Conservation (phyloP, 2,888 invertebrate species). For the Altica lythri region DNA sequence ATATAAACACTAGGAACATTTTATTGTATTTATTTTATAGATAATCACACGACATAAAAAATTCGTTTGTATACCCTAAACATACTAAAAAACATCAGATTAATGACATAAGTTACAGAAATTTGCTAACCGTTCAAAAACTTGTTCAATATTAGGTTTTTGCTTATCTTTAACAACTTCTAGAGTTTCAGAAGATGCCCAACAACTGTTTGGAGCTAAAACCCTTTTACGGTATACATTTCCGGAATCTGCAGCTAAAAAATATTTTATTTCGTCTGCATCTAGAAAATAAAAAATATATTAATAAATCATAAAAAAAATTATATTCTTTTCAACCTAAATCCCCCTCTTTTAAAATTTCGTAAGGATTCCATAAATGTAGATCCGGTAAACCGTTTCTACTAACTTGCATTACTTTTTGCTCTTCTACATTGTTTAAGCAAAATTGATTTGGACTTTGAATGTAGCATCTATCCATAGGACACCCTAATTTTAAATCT, state of each 20-base stretch:
- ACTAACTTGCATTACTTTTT: slow-evolving; percentile 16
- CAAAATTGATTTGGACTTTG: slow-evolving; percentile 1
- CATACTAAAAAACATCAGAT: too few relatives aligned
- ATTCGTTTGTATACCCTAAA: too few relatives aligned
- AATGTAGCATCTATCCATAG: slow-evolving; percentile 12
- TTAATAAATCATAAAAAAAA: background rate
- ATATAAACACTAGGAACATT: too few relatives aligned
- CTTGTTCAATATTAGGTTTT: too few relatives aligned
- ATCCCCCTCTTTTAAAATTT: background rate
- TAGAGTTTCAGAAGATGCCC: background rate
- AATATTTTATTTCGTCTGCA: slow-evolving; percentile 24
- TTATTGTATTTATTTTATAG: too few relatives aligned
- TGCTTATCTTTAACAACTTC: slow-evolving; percentile 8
- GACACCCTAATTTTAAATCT: slow-evolving; percentile 6
- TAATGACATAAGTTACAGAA: too few relatives aligned
- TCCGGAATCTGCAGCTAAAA: slow-evolving; percentile 15
- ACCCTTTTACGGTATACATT: background rate
- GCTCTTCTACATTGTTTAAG: slow-evolving; percentile 7
- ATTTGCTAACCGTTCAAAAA: too few relatives aligned
- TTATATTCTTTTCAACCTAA: slow-evolving; percentile 11
- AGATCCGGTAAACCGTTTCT: slow-evolving; percentile 16
- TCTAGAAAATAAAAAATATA: slow-evolving; percentile 15
- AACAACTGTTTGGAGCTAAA: slow-evolving; percentile 4
- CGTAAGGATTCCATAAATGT: slow-evolving; percentile 24
- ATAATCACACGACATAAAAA: too few relatives aligned